phyloP scores from a whole-genome alignment of 53 echinoderm and acorn worm species.

The Temnopleurus reevesii region DNA sequence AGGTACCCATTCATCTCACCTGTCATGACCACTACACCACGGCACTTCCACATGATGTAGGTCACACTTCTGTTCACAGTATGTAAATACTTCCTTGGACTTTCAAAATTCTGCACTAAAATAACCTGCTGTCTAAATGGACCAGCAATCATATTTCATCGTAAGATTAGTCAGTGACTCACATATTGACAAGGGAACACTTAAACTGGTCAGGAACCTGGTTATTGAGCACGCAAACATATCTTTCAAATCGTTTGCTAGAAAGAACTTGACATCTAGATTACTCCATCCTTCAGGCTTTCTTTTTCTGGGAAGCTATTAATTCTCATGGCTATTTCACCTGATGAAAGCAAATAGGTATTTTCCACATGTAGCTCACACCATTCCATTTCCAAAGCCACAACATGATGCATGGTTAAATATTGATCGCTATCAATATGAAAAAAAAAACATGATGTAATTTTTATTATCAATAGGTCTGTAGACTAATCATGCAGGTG shows the following conservation, averaged over 20 bases:
- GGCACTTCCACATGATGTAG: no score
- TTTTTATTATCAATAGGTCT: no score
- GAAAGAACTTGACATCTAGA: background rate
- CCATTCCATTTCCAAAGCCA: no score
- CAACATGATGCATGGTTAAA: no score
- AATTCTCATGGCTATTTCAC: background rate
- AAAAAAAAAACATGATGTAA: no score
- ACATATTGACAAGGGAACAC: constrained; percentile 4
- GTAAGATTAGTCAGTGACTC: background rate
- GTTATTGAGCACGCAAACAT: background rate
- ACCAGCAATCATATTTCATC: background rate
- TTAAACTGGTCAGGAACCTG: background rate
- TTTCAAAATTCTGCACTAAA: background rate
- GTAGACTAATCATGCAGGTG: no score
- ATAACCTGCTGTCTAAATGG: background rate
- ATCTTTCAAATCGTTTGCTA: background rate
- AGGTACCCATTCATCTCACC: no score
- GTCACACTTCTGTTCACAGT: no score
- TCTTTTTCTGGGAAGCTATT: background rate
- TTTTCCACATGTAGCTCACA: no score
- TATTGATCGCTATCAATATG: no score
- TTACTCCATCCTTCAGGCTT: background rate
- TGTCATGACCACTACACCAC: no score
- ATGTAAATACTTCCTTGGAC: background rate
- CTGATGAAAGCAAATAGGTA: background rate